phyloP scores from a whole-genome alignment of 2,888 invertebrate species.

The Nephrocerus scutellatus region DNA sequence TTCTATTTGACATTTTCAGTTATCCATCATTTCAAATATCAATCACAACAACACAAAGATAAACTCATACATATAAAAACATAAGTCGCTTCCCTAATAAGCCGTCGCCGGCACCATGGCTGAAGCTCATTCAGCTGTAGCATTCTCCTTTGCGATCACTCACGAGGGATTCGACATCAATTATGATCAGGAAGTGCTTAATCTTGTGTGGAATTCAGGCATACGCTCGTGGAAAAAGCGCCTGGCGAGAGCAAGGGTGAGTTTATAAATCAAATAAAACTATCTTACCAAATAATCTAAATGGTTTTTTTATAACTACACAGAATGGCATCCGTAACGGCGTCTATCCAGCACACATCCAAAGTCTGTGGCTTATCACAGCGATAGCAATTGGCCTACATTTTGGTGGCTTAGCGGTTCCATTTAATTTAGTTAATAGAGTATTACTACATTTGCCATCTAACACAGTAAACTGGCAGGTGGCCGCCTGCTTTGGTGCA shows the following conservation, averaged over 20 bases:
- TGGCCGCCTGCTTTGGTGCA: slow-evolving; percentile 65
- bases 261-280: slow-evolving; percentile 28
- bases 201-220: slow-evolving; percentile 92
- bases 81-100: no score
- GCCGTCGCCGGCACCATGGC: slow-evolving; percentile 71
- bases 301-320: slow-evolving; percentile 26
- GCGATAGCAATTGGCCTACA: slow-evolving; percentile 71
- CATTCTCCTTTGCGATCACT: slow-evolving; percentile 94
- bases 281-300: neutral
- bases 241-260: slow-evolving; percentile 81
- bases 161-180: slow-evolving; percentile 98
- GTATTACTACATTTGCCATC: slow-evolving; percentile 67
- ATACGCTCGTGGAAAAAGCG: slow-evolving; percentile 93
- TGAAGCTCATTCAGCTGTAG: slow-evolving; percentile 97
- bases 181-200: slow-evolving; percentile 92
- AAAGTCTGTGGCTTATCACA: slow-evolving; percentile 79
- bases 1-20: no score
- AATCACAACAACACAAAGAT: no score
- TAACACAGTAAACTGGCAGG: slow-evolving; percentile 61
- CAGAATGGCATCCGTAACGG: slow-evolving; percentile 95
- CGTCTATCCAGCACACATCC: slow-evolving; percentile 90
- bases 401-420: slow-evolving; percentile 71
- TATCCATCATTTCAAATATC: no score
- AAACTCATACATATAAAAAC: no score
- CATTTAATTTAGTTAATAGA: slow-evolving; percentile 74